These are phyloP conservation scores for Scaptomyza tumidula DNA, from an alignment of 2,888 invertebrate species.

Conservation along the genomic window DNA sequence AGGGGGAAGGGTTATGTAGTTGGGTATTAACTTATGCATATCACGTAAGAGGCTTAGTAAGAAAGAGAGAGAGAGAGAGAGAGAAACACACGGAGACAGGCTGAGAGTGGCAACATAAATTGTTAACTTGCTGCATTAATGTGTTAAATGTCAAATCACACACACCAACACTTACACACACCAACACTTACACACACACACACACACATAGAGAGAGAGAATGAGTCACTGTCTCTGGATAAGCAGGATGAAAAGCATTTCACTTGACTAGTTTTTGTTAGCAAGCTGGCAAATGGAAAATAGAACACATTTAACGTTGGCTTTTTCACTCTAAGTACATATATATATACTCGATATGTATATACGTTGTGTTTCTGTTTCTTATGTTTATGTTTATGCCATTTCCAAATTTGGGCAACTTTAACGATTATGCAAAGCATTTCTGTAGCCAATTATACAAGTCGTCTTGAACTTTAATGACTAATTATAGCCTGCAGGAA, in stretches of 20 bases:
- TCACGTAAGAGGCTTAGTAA: conserved; percentile 35
- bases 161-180: background rate
- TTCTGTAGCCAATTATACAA: background rate
- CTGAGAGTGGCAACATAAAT: conserved; percentile 21
- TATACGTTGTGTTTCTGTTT: background rate
- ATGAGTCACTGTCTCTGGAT: background rate
- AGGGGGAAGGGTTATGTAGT: background rate
- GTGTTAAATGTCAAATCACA: conserved; percentile 22
- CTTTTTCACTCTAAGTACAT: background rate
- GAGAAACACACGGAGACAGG: conserved; percentile 1
- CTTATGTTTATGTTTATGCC: background rate
- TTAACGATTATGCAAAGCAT: background rate
- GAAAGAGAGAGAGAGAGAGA: background rate
- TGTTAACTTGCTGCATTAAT: conserved; percentile 24
- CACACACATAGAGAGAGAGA: no score
- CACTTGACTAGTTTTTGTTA: background rate
- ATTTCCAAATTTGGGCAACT: background rate
- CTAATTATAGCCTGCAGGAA: background rate
- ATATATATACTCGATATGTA: no score
- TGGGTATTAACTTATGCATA: conserved; percentile 28
- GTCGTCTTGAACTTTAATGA: background rate
- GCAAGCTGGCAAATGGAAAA: background rate
- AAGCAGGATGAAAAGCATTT: conserved; percentile 5
- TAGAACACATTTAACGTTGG: background rate
- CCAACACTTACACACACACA: background rate